Base-by-base conservation (phyloP, 2,888 invertebrate species). In the Nezara viridula region DNA sequence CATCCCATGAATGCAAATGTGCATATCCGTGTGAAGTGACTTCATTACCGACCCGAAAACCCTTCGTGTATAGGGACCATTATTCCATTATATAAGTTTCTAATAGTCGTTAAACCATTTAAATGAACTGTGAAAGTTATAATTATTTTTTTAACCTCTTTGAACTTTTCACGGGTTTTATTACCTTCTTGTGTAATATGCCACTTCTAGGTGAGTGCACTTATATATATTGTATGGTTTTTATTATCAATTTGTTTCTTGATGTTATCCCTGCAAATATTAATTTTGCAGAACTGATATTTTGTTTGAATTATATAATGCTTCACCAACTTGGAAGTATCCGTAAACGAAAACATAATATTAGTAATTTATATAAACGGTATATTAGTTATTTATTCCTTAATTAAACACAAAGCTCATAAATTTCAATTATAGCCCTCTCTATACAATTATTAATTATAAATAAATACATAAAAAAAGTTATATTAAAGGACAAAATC, bases 1-100 rank as follows among this genome's bases (percentile, higher is more conserved):
- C 66, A 21, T 37, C 66, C 66, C 27, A 37, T 73, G 66, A 73
- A 73, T 73, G 66, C 66, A 73, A 73, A 73, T 73, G 66, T 73
- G 66, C 66, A 73, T 73, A 73, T 73, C 66, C 66, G 32, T 73
- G 32, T 73, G 32, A 73, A 37, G 66, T 7, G 37, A 37, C 66
- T 73, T 73, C 66, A 73, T 73, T 73, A 37, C 19, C 7, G 32
- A 21, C 21, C 66, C 12, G 37, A 73, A 73, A 73, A 19, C 19
- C 27, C 32, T 37, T 73, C 14, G 14, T 4, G n/a, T 37, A 7
- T 5, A 73, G 37, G 66, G n/a, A 27, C 7, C 14, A 60, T 60
- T 73, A 73, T 21, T 6, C 44, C 44, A 37, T 60, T 16, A 60
- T 32, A 27, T 10, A 27, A 60, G 5, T 27, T 32, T 60, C 60